These are phyloP conservation scores for Bombus pascuorum DNA, from an alignment of 1,140 invertebrate genomes.

Conservation along the genomic window DNA sequence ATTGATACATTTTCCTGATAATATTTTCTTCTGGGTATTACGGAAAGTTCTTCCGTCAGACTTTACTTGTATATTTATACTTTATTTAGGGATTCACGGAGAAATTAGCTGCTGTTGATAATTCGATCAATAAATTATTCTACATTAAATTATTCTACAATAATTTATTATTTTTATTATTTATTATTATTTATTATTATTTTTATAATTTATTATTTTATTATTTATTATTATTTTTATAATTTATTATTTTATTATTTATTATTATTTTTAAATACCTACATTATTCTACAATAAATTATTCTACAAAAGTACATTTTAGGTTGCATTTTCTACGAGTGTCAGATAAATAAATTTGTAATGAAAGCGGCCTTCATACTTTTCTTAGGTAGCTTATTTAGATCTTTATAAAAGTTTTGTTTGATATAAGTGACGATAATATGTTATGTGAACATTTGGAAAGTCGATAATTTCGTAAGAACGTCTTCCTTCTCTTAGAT, in stretches of 20 bases:
- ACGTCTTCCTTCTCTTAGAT: background rate
- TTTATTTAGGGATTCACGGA: background rate
- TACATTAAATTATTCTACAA: no score
- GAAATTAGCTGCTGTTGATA: background rate
- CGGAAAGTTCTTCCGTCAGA: no score
- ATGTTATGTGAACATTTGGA: background rate
- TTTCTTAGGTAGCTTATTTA: background rate
- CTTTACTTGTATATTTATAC: background rate
- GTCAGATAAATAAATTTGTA: background rate
- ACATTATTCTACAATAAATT: no score
- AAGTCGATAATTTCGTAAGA: background rate
- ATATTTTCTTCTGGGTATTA: background rate
- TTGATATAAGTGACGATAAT: background rate
- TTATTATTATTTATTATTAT: no score
- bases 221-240: no score
- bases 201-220: no score
- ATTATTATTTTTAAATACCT: no score
- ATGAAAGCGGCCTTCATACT: background rate
- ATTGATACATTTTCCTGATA: background rate
- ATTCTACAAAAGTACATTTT: background rate
- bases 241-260: no score
- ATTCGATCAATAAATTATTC: background rate
- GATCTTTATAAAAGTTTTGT: background rate
- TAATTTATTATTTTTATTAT: no score
- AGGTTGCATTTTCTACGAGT: background rate